Conservation (phyloP, 2,113 vertebrate genomes). For the Gopherus flavomarginatus region DNA sequence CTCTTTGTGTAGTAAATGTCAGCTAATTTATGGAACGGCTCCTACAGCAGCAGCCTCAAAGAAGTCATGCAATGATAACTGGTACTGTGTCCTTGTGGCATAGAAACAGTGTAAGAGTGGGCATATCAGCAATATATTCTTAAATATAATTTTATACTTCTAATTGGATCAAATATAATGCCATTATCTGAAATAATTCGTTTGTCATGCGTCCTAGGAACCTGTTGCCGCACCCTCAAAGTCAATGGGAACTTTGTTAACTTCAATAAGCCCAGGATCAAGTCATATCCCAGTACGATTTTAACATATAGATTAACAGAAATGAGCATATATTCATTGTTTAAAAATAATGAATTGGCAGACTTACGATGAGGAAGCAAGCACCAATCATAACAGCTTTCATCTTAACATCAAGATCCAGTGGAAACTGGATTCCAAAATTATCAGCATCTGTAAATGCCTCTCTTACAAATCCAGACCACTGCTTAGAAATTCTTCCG, state of each 20-base stretch:
- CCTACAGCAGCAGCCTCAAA: neutral
- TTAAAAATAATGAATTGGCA: neutral
- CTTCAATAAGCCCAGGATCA: neutral
- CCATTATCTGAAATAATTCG: neutral
- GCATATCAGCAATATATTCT: neutral
- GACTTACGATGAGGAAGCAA: conserved; percentile 95
- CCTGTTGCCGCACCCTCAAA: neutral
- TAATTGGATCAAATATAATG: neutral
- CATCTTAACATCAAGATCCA: conserved; percentile 93
- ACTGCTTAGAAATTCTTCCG: conserved; percentile 94
- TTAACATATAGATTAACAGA: neutral
- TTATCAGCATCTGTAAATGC: conserved; percentile 90
- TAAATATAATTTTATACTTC: neutral
- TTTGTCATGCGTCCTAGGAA: neutral
- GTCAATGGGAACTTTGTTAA: neutral
- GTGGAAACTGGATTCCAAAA: conserved; percentile 93
- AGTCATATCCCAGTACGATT: neutral
- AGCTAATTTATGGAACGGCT: neutral
- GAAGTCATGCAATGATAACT: neutral
- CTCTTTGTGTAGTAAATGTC: neutral
- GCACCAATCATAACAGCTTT: conserved; percentile 94
- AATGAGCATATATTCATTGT: neutral
- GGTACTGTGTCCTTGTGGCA: neutral
- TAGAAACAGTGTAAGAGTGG: neutral
- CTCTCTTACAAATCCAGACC: conserved; percentile 89